These are phyloP conservation scores for Euglossa dilemma DNA, from an alignment of 1,140 invertebrate species.

Conservation along the genomic window DNA sequence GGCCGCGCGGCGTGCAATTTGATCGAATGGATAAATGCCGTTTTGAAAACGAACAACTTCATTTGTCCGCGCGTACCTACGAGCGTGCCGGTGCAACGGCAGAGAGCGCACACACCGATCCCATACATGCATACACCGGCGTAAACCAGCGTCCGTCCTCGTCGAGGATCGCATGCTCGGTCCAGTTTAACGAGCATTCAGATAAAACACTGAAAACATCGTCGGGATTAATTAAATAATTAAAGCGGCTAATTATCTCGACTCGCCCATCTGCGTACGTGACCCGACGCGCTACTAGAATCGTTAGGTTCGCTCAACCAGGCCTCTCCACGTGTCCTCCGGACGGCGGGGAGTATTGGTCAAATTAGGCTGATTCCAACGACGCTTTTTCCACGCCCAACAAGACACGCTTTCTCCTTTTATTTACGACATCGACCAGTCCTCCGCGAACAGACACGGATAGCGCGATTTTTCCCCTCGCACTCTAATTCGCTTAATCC, in stretches of 20 bases:
- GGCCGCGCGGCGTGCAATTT: constrained; percentile 44
- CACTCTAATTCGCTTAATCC: too few species aligned
- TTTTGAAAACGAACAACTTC: constrained; percentile 53
- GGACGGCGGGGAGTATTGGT: too few species aligned
- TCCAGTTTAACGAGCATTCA: constrained; percentile 77
- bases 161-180: constrained; percentile 22
- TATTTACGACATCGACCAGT: too few species aligned
- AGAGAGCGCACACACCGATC: background rate
- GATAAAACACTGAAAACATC: constrained; percentile 78
- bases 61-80: constrained; percentile 43
- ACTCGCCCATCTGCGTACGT: constrained; percentile 34
- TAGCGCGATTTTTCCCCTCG: too few species aligned
- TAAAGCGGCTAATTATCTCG: constrained; percentile 78
- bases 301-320: constrained; percentile 22
- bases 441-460: too few species aligned
- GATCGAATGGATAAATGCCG: constrained; percentile 54
- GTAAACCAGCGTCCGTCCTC: background rate
- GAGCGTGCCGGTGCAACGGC: constrained; percentile 5
- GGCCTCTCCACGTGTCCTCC: too few species aligned
- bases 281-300: constrained; percentile 15
- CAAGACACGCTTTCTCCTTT: too few species aligned
- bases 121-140: background rate
- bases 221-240: constrained; percentile 80
- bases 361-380: background rate
- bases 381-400: too few species aligned